Evolutionary conservation across 2,888 invertebrate species (phyloP).

Genomic region (Cheilosia variabilis): DNA sequence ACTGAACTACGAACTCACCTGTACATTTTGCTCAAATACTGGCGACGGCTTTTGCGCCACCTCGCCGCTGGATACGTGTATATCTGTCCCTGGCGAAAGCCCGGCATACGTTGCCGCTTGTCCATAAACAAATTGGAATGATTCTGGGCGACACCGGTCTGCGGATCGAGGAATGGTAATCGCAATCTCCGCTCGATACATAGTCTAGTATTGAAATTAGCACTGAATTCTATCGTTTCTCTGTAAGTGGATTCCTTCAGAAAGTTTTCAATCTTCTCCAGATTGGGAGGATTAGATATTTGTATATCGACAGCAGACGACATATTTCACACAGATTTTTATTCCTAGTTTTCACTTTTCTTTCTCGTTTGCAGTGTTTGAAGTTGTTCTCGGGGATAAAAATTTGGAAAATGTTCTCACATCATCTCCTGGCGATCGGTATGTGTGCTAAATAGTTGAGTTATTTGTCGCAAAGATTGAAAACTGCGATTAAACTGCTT

Average conservation of each 20-base stretch:
- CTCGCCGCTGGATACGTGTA: constrained; percentile 95
- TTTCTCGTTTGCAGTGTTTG: background rate
- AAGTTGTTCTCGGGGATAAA: background rate
- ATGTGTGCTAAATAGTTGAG: constrained; percentile 27
- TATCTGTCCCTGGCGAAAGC: constrained; percentile 93
- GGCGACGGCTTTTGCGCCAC: constrained; percentile 95
- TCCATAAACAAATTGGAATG: constrained; percentile 96
- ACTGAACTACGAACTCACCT: constrained; percentile 78
- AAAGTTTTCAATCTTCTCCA: constrained; percentile 91
- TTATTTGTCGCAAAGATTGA: constrained; percentile 46
- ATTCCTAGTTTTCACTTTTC: constrained; percentile 42
- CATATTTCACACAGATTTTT: constrained; percentile 75
- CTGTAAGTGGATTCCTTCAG: constrained; percentile 94
- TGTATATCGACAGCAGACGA: constrained; percentile 87
- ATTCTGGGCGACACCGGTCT: constrained; percentile 98
- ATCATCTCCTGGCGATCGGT: constrained; percentile 47
- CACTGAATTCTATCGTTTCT: constrained; percentile 97
- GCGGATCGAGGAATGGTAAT: constrained; percentile 98
- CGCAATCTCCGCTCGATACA: constrained; percentile 95
- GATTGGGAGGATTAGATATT: constrained; percentile 88
- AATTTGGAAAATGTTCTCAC: constrained; percentile 18
- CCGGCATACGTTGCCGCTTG: constrained; percentile 94
- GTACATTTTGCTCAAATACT: constrained; percentile 87
- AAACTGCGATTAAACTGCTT: constrained; percentile 57
- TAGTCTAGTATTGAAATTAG: constrained; percentile 95